Evolutionary conservation across 1,140 invertebrate genomes (phyloP), one percentile per base, ranked within the genome.

Genomic region (Rhizoglyphus robini): DNA sequence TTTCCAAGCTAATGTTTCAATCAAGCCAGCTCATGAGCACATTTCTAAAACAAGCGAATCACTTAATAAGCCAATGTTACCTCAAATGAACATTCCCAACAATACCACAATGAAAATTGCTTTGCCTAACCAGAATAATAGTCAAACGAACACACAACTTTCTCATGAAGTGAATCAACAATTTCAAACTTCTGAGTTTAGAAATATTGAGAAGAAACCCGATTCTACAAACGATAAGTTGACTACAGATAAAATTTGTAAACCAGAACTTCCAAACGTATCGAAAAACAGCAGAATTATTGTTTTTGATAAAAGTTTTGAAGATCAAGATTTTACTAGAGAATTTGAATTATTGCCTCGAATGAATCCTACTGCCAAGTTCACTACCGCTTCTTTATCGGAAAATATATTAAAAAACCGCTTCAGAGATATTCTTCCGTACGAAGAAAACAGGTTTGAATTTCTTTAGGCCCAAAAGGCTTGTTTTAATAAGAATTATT

Each of bases 291-390:
- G 80, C 18, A 75, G 89, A 87, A 86, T 86, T 73, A 84, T 86
- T 76, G 76, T 88, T 63, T 77, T 91, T 32, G 86, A 90, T 74
- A 83, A 83, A 65, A 89, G 88, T 73, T 79, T 92, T 69, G 80
- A 81, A 3, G 88, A 88, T 72, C 83, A 84, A 61, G 85, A 88
- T 71, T 80, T 93, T 1, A 84, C 88, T 70, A 84, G 86, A 73
- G 88, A 91, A 74, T 94, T 90, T 79, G 88, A 92, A 73, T 82
- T 85, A 70, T 87, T 92, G 71, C 85, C 85, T 0, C 88, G 88
- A 73, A 84, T 85, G 49, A 83, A 87, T 54, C 79, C 82, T 32
- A 81, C 81, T 69, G 80, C 80, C 15, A 83, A 85, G 67, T 85
- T 84, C 73, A 76, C 78, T 13, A 83, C 84, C 8, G 86, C 86